These are phyloP conservation scores for Ennomos erosarius DNA, from an alignment of 2,888 invertebrate species.

Conservation along the genomic window DNA sequence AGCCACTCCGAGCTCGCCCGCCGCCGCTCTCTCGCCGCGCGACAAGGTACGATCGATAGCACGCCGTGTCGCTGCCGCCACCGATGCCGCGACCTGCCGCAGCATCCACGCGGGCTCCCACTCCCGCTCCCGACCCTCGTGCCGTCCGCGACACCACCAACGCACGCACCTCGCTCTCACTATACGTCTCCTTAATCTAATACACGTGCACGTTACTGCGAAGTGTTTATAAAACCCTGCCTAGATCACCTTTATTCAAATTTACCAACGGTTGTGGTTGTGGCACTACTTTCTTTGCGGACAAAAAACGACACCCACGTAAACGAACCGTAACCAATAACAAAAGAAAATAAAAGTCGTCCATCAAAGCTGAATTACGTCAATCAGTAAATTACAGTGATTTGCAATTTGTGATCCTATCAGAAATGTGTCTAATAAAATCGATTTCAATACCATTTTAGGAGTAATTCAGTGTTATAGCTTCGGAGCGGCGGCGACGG, in stretches of 20 bases:
- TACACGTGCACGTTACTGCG: background rate
- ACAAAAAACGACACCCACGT: background rate
- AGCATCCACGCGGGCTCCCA: conserved; percentile 41
- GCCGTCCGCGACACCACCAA: background rate
- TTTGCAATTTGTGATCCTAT: conserved; percentile 23
- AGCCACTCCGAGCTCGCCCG: conserved; percentile 65
- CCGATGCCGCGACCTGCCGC: conserved; percentile 62
- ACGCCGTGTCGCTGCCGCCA: conserved; percentile 38
- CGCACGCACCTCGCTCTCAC: background rate
- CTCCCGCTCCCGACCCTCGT: conserved; percentile 9
- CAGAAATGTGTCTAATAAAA: conserved; percentile 23
- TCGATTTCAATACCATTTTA: conserved; percentile 25
- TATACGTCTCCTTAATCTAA: background rate
- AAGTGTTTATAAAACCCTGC: background rate
- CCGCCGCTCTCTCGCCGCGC: conserved; percentile 56
- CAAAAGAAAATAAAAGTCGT: conserved; percentile 6
- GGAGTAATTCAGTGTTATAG: conserved; percentile 25
- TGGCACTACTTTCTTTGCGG: background rate
- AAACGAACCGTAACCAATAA: conserved; percentile 3
- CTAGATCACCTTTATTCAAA: background rate
- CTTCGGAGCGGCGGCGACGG: conserved; percentile 14
- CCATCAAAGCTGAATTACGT: conserved; percentile 15
- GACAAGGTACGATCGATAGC: conserved; percentile 79
- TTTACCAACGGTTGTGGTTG: background rate
- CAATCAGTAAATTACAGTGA: conserved; percentile 26